Evolutionary conservation across 2,113 vertebrate species (phyloP).

Genomic region (Notechis scutatus): DNA sequence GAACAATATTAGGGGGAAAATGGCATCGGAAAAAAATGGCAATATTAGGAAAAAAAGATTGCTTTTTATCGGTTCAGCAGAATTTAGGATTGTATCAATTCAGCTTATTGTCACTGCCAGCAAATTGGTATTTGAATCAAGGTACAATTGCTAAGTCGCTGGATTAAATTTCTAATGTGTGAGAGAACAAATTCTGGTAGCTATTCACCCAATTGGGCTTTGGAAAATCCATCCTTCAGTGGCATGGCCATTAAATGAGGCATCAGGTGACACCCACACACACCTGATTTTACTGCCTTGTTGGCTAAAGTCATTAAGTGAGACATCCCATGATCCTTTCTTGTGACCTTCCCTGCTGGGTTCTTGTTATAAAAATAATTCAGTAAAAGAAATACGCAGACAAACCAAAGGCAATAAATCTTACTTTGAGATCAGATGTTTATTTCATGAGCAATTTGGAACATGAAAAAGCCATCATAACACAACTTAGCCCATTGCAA

Average conservation of each 20-base stretch:
- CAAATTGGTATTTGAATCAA: background rate
- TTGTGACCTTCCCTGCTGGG: background rate
- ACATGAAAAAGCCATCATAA: too few species aligned
- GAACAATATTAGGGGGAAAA: background rate
- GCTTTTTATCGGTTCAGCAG: too few species aligned
- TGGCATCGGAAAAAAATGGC: too few species aligned
- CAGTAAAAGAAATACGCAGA: too few species aligned
- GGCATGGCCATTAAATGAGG: background rate
- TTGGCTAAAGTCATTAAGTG: background rate
- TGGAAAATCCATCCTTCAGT: background rate
- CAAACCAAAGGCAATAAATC: too few species aligned
- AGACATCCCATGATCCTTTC: background rate
- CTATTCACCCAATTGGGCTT: background rate
- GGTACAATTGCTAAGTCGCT: background rate
- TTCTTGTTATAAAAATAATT: background rate
- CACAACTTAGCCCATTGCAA: too few species aligned
- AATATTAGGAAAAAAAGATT: background rate
- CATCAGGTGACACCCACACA: background rate
- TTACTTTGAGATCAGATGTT: too few species aligned
- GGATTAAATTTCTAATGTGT: too few species aligned
- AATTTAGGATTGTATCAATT: background rate
- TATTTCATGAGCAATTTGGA: too few species aligned
- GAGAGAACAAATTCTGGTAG: background rate
- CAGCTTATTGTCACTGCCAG: background rate
- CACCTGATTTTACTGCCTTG: too few species aligned